These are phyloP conservation scores for Odontamblyopus lacepedii DNA, from an alignment of 2,797 vertebrate species.

Conservation along the genomic window DNA sequence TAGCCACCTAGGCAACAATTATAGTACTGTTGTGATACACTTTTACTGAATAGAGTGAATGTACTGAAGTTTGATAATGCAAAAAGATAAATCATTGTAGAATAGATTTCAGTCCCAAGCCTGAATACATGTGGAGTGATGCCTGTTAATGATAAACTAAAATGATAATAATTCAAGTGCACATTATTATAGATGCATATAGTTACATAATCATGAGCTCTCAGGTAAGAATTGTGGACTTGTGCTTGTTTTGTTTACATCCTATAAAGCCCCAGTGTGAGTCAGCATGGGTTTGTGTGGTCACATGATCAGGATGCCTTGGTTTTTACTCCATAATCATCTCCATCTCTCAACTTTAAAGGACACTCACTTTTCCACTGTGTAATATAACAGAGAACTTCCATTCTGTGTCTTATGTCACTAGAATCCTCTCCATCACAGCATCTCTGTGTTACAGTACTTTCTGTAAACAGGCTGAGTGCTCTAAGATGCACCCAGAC, in stretches of 20 bases:
- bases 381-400: constrained; percentile 76
- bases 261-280: constrained; percentile 65
- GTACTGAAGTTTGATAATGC: not conserved
- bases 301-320: constrained; percentile 70
- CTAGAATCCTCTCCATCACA: too few species aligned
- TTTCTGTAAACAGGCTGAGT: too few species aligned
- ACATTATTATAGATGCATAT: not conserved
- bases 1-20: too few species aligned
- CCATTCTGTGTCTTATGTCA: constrained; percentile 51
- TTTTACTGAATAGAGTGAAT: not conserved
- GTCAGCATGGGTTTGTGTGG: constrained; percentile 70
- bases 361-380: constrained; percentile 54
- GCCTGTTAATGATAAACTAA: not conserved
- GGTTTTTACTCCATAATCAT: constrained; percentile 29
- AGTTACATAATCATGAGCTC: not conserved
- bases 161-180: not conserved
- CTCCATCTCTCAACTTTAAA: constrained; percentile 69
- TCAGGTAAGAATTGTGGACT: constrained; percentile 5
- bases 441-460: too few species aligned
- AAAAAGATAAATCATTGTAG: too few species aligned
- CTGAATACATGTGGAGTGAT: too few species aligned
- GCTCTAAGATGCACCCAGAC: too few species aligned
- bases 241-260: constrained; percentile 52
- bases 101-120: too few species aligned
- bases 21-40: not conserved